Base-by-base conservation (phyloP, 2,888 invertebrate species). In the Leucophenga montana region DNA sequence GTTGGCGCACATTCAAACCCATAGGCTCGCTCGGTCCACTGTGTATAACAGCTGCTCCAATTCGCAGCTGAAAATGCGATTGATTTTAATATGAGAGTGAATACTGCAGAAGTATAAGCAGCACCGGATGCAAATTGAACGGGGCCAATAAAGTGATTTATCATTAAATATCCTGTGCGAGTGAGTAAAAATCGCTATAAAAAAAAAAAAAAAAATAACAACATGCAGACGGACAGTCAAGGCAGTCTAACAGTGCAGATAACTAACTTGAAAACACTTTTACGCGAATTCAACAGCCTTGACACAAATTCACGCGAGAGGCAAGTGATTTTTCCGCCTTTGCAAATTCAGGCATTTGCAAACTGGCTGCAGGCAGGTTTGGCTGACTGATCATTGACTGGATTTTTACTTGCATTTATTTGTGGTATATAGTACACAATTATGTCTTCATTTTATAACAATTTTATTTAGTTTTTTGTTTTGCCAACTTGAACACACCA, bases 391-490 rank as follows among this genome's bases (percentile, higher is more conserved):
- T 46, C 33, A 66, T 48, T 61, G 22, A 53, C 11, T 33, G 54
- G 57, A 50, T 72, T 72, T 69, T 66, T 65, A 66, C 64, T 68
- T 69, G 66, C 57, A 22, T 18, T 65, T 31, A 27, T 13, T 22
- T 16, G 65, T 33, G 27, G 27, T 4, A 4, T 2, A 61, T 27
- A 54, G 70, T 31, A 44, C 66, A 69, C 73, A 76, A 77, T 80
- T 72, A 78, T 77, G 75, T 74, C 69, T 81, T 74, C 66, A 78
- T 82, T 75, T 78, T 77, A 80, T 83, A 80, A 77, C 73, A 73
- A 67, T 61, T 61, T 61, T 61, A 39, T 39, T 11, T n/a, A n/a
- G n/a, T n/a, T 39, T 39, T 39, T 39, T 39, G 9, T 39, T 39
- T 39, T 39, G 8, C 8, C 4, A 33, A 11, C 8, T 39, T 18